Evolutionary conservation across 1,140 invertebrate species (phyloP).

Genomic region (Trissolcus basalis): DNA sequence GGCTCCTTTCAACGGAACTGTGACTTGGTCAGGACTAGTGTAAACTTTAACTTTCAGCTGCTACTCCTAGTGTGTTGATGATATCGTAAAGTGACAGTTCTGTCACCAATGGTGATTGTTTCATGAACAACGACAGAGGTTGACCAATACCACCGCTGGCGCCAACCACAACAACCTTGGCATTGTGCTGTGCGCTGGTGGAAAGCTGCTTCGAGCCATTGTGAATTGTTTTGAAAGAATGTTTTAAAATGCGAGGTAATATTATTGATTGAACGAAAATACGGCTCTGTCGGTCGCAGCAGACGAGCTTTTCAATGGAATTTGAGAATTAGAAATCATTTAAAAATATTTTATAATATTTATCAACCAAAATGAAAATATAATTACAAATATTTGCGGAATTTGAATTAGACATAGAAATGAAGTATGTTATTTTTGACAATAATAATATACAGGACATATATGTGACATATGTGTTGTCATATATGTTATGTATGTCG

Average conservation of each 20-base stretch:
- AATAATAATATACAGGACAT: too few relatives aligned
- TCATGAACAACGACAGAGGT: constrained; percentile 96
- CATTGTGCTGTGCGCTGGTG: constrained; percentile 77
- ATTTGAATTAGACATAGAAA: too few relatives aligned
- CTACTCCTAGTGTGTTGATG: constrained; percentile 97
- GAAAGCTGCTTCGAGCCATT: constrained; percentile 69
- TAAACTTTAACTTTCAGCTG: constrained; percentile 94
- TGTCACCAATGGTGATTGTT: constrained; percentile 89
- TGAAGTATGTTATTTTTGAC: too few relatives aligned
- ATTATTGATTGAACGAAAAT: constrained; percentile 55
- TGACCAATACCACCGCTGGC: constrained; percentile 99
- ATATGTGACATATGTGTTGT: too few relatives aligned
- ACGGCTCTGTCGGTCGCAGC: not conserved
- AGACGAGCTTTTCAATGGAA: constrained; percentile 19
- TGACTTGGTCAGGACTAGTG: constrained; percentile 78
- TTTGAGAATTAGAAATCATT: constrained; percentile 13
- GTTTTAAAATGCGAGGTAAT: constrained; percentile 68
- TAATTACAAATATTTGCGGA: too few relatives aligned
- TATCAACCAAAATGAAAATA: too few relatives aligned
- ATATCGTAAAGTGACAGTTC: constrained; percentile 95
- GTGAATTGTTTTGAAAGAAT: constrained; percentile 60
- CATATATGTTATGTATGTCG: too few relatives aligned
- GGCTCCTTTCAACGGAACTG: constrained; percentile 78
- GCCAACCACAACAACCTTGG: constrained; percentile 96
- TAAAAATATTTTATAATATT: too few relatives aligned